Evolutionary conservation across 2,113 vertebrate species (phyloP).

Genomic region (Atractosteus spatula): DNA sequence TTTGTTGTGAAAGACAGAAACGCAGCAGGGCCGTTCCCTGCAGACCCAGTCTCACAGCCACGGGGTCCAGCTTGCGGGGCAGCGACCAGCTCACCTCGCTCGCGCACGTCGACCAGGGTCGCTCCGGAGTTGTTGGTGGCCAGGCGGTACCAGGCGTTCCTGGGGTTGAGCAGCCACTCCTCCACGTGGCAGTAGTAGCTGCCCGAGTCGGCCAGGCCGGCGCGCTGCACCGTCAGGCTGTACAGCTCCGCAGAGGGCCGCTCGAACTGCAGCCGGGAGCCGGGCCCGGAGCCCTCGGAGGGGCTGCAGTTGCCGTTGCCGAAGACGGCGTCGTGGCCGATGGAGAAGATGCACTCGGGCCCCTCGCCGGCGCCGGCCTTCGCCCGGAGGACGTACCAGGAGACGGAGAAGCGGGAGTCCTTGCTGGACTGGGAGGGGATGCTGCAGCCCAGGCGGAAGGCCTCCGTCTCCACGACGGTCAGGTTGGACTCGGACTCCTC

Average conservation of each 20-base stretch:
- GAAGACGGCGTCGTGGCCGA: slow-evolving; percentile 77
- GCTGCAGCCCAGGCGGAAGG: slow-evolving; percentile 83
- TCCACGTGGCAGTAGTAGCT: slow-evolving; percentile 89
- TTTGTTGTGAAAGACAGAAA: no score
- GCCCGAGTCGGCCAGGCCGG: slow-evolving; percentile 67
- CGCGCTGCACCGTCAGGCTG: slow-evolving; percentile 82
- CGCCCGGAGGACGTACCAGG: slow-evolving; percentile 79
- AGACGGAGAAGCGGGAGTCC: slow-evolving; percentile 87
- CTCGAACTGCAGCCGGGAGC: slow-evolving; percentile 85
- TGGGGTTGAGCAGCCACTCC: slow-evolving; percentile 89
- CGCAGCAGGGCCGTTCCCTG: neutral
- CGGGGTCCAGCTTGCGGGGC: neutral
- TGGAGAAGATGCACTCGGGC: slow-evolving; percentile 67
- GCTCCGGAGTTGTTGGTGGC: slow-evolving; percentile 82
- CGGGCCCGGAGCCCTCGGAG: slow-evolving; percentile 65
- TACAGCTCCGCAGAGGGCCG: slow-evolving; percentile 78
- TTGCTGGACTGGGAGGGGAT: slow-evolving; percentile 84
- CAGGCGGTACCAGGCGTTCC: slow-evolving; percentile 85
- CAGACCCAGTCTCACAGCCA: slow-evolving; percentile 8
- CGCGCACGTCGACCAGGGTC: slow-evolving; percentile 74
- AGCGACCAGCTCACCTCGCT: slow-evolving; percentile 66
- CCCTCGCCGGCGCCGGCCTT: slow-evolving; percentile 49
- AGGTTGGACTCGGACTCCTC: slow-evolving; percentile 81
- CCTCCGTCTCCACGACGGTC: slow-evolving; percentile 74
- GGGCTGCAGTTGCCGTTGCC: slow-evolving; percentile 76